Evolutionary conservation across 2,113 vertebrate species (phyloP), one percentile per base, ranked within the genome.

Genomic region (Rhombomys opimus): DNA sequence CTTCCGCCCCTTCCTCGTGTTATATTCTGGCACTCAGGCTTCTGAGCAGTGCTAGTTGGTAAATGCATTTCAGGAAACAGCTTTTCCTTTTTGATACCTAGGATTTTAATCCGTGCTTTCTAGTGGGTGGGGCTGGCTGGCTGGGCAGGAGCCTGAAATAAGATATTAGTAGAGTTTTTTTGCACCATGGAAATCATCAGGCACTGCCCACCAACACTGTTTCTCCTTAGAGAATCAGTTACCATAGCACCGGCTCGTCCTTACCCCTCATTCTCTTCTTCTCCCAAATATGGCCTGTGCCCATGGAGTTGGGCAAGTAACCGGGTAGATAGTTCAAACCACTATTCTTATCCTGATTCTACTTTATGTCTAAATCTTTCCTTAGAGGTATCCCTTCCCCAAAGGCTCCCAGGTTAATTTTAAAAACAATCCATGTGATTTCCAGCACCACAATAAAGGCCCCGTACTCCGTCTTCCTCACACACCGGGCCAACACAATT

Each of bases 291-390:
- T n/a, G 35, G 35, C 59, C 82, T 46, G 17, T 52, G 65, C 59
- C 18, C 4, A 14, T 0, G 13, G 41, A 70, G 50, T 14, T 86
- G 41, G 63, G 65, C 57, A 93, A 91, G 41, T 72, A 87, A 22
- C 5, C 81, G 32, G 73, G 22, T 54, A 75, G 67, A 59, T 4
- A 41, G 68, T 41, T 95, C 46, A 77, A 41, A n/a, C 9, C 38
- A 27, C 22, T 88, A 94, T 82, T 30, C 68, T 41, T 61, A 22
- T 78, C 50, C 61, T 59, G 84, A 77, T 38, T 95, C 10, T 4
- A 67, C 11, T 0, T 86, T 15, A 82, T 50, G 63, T 59, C 61
- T 78, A 25, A 75, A 73, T 93, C 76, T 96, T 92, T 93, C 52
- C 27, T 30, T 30, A 84, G 35, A 20, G 61, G 0, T 0, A 22